These are phyloP conservation scores for Tetragonisca angustula DNA, from an alignment of 2,888 invertebrate species.

Conservation along the genomic window DNA sequence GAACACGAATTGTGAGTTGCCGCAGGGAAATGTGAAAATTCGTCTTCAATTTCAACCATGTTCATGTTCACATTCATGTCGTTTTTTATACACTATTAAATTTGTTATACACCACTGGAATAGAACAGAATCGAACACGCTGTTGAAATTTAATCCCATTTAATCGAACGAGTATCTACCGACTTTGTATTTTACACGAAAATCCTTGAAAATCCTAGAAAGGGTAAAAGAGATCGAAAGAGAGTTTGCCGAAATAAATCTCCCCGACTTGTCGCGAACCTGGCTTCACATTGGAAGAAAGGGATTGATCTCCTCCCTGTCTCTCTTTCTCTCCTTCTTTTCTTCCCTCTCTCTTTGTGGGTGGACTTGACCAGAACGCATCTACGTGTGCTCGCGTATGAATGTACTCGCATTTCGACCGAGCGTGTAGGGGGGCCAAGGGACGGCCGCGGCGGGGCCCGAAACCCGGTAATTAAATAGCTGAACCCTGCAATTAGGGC, in stretches of 20 bases:
- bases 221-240: not conserved
- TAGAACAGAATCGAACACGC: no score
- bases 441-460: slow-evolving; percentile 72
- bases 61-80: no score
- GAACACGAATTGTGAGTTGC: no score
- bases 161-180: no score
- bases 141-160: no score
- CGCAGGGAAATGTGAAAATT: no score
- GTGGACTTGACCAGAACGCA: slow-evolving; percentile 60
- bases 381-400: slow-evolving; percentile 66
- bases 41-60: no score
- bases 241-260: not conserved
- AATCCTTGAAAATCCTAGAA: not conserved
- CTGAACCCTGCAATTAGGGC: slow-evolving; percentile 93
- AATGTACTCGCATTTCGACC: slow-evolving; percentile 75
- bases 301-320: slow-evolving; percentile 3
- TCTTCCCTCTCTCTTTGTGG: slow-evolving; percentile 55
- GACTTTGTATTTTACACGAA: no score
- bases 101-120: no score
- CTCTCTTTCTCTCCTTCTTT: no score
- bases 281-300: not conserved
- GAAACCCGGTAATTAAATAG: slow-evolving; percentile 92
- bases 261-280: not conserved
- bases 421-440: slow-evolving; percentile 68
- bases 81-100: no score